Evolutionary conservation across 1,140 invertebrate genomes (phyloP), one percentile per base, ranked within the genome.

Genomic region (Drosophila biarmipes): DNA sequence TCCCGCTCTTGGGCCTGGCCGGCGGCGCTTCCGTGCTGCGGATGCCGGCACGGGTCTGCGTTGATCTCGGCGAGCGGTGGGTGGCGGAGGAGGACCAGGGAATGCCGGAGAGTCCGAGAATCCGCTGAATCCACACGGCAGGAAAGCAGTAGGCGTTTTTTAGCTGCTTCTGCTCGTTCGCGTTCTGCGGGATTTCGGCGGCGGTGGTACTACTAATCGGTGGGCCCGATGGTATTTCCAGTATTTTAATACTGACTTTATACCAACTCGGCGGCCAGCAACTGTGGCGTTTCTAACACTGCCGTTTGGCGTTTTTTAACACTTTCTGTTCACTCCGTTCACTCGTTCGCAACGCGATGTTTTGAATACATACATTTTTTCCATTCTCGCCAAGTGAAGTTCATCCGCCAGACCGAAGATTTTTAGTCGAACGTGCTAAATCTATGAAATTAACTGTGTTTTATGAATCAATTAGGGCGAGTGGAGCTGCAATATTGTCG

Each of bases 301-400:
- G 24, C 24, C 3, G 1, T 5, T 24, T 24, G 24, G 24, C 5
- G 24, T 24, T 24, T 24, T 24, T 24, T 24, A 24, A 24, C 24
- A 24, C 24, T 24, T 24, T 24, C 5, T 24, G 46, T 49, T 49
- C 46, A 48, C 46, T 48, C 56, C 15, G 38, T 42, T 48, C 55
- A 49, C 29, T 58, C 55, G 56, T 58, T 58, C 45, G 61, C 52
- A 43, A 63, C 59, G 29, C 64, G 62, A 29, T 82, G 66, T 84
- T 84, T 82, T 79, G 73, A 76, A 87, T 87, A 87, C 74, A 85
- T 77, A 87, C 82, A 84, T 78, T 86, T 82, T 87, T 87, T 87
- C 66, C 82, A 68, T 82, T 86, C 82, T 82, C 78, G 82, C 78
- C 57, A 78, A 81, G 75, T 86, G 66, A 78, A 80, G 81, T 78